Conservation (phyloP, 2,113 vertebrate species). For the Synchiropus splendidus region DNA sequence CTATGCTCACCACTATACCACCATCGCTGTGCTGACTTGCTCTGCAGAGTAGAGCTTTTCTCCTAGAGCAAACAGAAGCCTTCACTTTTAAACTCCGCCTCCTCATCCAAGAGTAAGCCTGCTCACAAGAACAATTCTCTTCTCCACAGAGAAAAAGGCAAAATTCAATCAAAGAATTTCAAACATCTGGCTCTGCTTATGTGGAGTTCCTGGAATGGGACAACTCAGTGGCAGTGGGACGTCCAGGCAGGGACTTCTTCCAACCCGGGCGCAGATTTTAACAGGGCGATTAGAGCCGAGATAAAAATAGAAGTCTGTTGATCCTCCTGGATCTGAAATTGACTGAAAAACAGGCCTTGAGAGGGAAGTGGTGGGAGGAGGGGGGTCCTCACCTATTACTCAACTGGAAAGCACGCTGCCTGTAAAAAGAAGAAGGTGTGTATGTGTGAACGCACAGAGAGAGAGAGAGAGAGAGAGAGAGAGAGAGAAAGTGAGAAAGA, state of each 20-base stretch:
- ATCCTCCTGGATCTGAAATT: constrained; percentile 5
- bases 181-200: constrained; percentile 57
- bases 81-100: too few relatives aligned
- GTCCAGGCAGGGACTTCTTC: constrained; percentile 19
- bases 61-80: too few relatives aligned
- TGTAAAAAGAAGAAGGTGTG: constrained; percentile 1
- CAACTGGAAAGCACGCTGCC: not conserved
- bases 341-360: constrained; percentile 20
- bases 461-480: not conserved
- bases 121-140: too few relatives aligned
- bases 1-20: constrained; percentile 72
- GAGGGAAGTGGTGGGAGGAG: not conserved
- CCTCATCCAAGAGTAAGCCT: too few relatives aligned
- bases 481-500: not conserved
- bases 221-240: not conserved
- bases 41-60: constrained; percentile 1
- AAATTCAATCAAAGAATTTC: constrained; percentile 33
- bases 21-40: constrained; percentile 52
- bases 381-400: not conserved
- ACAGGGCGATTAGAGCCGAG: constrained; percentile 22
- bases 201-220: constrained; percentile 46
- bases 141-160: constrained; percentile 16
- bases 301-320: constrained; percentile 30
- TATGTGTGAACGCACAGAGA: not conserved
- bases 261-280: constrained; percentile 28